A percentile compares a stretch with the other conserved stretches of the same genome.
phyloP scores from a whole-genome alignment of 2,113 vertebrate genomes.

The Hemicordylus capensis region DNA sequence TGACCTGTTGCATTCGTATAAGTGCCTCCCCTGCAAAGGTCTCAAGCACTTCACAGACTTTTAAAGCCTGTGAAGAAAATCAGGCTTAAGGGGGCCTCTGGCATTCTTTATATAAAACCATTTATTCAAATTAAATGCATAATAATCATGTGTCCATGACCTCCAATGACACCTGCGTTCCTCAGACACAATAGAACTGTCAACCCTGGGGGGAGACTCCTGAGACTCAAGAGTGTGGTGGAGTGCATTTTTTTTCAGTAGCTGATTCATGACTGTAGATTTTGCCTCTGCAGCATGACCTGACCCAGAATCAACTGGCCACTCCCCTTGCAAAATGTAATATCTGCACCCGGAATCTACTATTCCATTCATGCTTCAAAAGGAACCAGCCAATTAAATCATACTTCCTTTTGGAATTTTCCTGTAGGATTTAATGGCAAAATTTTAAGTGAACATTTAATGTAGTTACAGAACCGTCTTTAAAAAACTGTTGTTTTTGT shows the following conservation, averaged over 20 bases:
- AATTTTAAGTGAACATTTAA: neutral
- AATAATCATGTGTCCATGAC: constrained; percentile 72
- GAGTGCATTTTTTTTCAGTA: constrained; percentile 62
- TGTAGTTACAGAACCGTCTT: neutral
- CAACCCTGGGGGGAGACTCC: constrained; percentile 49
- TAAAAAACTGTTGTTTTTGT: too few species aligned
- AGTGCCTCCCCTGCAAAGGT: constrained; percentile 54
- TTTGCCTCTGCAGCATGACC: constrained; percentile 59
- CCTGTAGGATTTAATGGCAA: neutral
- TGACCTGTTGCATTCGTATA: constrained; percentile 64
- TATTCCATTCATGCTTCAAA: constrained; percentile 35
- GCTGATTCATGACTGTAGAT: constrained; percentile 53
- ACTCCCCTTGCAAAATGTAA: constrained; percentile 36
- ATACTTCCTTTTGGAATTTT: neutral
- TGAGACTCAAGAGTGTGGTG: constrained; percentile 59
- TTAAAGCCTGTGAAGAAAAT: constrained; percentile 69
- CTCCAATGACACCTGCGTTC: constrained; percentile 75
- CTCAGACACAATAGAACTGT: constrained; percentile 71
- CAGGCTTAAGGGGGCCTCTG: constrained; percentile 65
- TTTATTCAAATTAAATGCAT: constrained; percentile 76
- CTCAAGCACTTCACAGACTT: constrained; percentile 68
- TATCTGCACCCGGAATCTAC: constrained; percentile 29
- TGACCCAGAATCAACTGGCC: constrained; percentile 39
- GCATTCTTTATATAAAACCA: constrained; percentile 69
- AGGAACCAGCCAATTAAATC: neutral